Base-by-base conservation (phyloP, 1,140 invertebrate species). In the Listronotus bonariensis region DNA sequence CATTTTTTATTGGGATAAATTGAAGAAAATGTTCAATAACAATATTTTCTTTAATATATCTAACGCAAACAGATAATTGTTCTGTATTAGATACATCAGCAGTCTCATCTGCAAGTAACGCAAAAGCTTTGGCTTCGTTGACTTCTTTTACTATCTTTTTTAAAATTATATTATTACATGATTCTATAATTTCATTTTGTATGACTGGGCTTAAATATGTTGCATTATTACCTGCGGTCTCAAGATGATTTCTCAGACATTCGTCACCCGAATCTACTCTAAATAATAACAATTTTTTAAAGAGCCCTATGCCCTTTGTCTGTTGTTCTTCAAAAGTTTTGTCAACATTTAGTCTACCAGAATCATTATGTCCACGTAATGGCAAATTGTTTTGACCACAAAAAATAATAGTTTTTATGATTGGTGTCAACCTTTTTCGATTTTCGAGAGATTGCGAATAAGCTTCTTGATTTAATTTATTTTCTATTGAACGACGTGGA, bases 151-250 rank as follows among this genome's bases (percentile, higher is more conserved):
- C 52, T 7, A 55, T 38, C 15, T 55, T 55, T 36, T 18, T 7
- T 12, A 14, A n/a, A 15, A 55, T 32, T 3, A 55, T 36, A 7
- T 55, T 3, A 20, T 55, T 40, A 12, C 14, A 55, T 38, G 36
- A 15, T 40, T 55, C 52, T 15, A 55, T 38, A 9, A 55, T 55
- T 40, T 42, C 34, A 26, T 40, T 56, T 60, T 51, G 45, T 15
- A 57, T 46, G 31, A 31, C 36, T 17, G 17, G 31, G 52, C 38
- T 41, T 42, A 58, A 61, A 49, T 56, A 31, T 1, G 53, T 43
- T 34, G 46, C 18, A 40, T 14, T 12, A 26, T 26, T 26, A 26
- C 20, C 20, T 26, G 20, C 20, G 20, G 20, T 26, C 1, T 26
- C 20, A 26, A 26, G 20, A 26, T 26, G 20, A 26, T 26, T 26